Evolutionary conservation across 2,888 invertebrate genomes (phyloP), one percentile per base, ranked within the genome.

Genomic region (Asteroscopus sphinx): DNA sequence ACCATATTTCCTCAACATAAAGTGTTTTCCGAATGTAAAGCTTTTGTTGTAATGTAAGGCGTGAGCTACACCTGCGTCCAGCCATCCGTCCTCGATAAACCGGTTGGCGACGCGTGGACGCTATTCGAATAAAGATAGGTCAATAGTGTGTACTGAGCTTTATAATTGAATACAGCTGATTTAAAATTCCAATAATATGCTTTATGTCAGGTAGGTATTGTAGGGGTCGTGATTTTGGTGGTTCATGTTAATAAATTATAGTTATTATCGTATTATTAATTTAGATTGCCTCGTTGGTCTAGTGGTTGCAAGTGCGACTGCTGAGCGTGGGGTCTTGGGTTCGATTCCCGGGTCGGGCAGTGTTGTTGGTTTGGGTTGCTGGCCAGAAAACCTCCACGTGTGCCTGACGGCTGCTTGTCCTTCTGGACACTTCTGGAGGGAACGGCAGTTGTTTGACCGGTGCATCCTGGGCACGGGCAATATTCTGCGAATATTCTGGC

Each of bases 11-110:
- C 0, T 15, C 1, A 2, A 0, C 0, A 25, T 73, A 81, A 65
- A 45, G 75, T 59, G 28, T 35, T 47, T 33, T 32, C 35, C 0
- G 30, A 8, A 1, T 64, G 46, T 70, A 78, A 52, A 46, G 68
- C 57, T 40, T 37, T 53, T 42, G 45, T 61, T 66, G 52, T 54
- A 47, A 57, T 52, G 40, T 61, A 42, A 42, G 71, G 75, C 63
- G 56, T 68, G 69, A 71, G 54, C 66, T 73, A 77, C 86, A 87
- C 87, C 87, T 86, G 87, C 66, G 81, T 63, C 64, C 75, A 72
- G 70, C 75, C 74, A 81, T 86, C 77, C 76, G 79, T 86, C 82
- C 82, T 70, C 61, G 75, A 79, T 83, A 83, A 81, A 80, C 68
- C 74, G 79, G 70, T 40, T 47, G 70, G 33, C 52, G 76, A 73